These are phyloP conservation scores for Eira barbara DNA, from an alignment of 2,113 vertebrate species.

Conservation along the genomic window DNA sequence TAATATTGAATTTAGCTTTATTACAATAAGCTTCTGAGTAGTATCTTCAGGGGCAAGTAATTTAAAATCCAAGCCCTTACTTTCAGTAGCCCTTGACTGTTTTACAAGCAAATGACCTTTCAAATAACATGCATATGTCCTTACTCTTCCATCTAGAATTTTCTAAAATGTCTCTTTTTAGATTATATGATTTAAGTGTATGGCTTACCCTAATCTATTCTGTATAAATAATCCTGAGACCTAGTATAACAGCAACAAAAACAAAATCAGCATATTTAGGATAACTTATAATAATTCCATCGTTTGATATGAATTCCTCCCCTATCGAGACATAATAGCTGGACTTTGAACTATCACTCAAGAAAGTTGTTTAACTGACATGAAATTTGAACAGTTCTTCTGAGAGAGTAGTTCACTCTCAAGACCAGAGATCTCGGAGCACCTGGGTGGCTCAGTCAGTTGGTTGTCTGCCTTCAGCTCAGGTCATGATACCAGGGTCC, in stretches of 20 bases:
- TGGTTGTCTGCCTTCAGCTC: neutral
- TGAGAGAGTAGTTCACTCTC: neutral
- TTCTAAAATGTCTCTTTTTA: neutral
- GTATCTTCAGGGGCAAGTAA: slow-evolving; percentile 57
- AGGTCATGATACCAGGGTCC: neutral
- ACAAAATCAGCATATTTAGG: slow-evolving; percentile 3
- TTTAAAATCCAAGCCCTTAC: slow-evolving; percentile 36
- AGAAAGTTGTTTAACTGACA: neutral
- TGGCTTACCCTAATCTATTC: neutral
- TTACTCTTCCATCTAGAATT: slow-evolving; percentile 27
- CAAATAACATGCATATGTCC: slow-evolving; percentile 25
- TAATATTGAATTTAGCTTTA: slow-evolving; percentile 72
- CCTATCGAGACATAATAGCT: neutral
- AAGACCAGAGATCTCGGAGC: neutral
- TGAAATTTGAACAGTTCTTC: neutral
- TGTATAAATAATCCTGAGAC: neutral
- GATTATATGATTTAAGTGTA: neutral
- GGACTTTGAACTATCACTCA: neutral
- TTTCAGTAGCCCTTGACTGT: slow-evolving; percentile 38
- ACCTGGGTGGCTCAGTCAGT: neutral
- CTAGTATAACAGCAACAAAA: neutral
- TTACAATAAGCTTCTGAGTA: slow-evolving; percentile 68
- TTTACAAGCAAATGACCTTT: slow-evolving; percentile 61
- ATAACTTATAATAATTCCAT: neutral
- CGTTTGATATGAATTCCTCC: neutral